A percentile compares a stretch with the other conserved stretches of the same genome.
Evolutionary conservation across 2,797 vertebrate species (phyloP).

Genomic region (Lates japonicus): DNA sequence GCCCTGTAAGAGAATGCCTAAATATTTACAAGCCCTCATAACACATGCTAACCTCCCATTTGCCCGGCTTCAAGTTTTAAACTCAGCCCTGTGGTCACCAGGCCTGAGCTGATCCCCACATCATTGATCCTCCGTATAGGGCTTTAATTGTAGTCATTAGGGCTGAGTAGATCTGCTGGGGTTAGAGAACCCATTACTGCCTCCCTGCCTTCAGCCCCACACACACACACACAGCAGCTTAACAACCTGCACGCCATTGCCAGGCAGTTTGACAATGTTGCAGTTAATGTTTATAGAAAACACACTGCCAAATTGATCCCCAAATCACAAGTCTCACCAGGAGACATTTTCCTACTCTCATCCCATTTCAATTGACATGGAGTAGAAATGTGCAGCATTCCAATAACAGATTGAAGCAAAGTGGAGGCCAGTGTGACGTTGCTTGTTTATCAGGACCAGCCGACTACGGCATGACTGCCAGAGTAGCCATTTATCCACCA

Average conservation of each 20-base stretch:
- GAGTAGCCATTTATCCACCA: constrained; percentile 59
- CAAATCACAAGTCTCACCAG: constrained; percentile 65
- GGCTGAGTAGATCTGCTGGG: constrained; percentile 70
- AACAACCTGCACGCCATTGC: too few relatives aligned
- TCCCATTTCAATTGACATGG: constrained; percentile 62
- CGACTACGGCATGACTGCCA: constrained; percentile 43
- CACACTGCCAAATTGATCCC: constrained; percentile 70
- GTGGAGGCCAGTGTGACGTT: constrained; percentile 47
- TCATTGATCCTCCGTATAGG: constrained; percentile 68
- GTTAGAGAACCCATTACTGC: constrained; percentile 77
- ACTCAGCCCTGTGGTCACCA: constrained; percentile 65
- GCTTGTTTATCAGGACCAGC: constrained; percentile 64
- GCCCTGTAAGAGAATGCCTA: constrained; percentile 76
- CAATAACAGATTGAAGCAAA: constrained; percentile 67
- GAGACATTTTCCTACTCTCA: constrained; percentile 55
- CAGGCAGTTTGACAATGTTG: too few relatives aligned
- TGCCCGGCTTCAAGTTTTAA: constrained; percentile 57
- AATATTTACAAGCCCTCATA: constrained; percentile 76
- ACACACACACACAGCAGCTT: not conserved
- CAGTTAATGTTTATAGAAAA: constrained; percentile 75
- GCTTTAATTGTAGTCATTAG: constrained; percentile 86
- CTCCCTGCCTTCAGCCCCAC: not conserved
- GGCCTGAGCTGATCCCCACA: constrained; percentile 61
- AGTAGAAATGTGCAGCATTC: constrained; percentile 50
- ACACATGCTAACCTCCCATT: constrained; percentile 55